phyloP scores from a whole-genome alignment of 2,797 vertebrate species.

The Gadopsis bispinosus region DNA sequence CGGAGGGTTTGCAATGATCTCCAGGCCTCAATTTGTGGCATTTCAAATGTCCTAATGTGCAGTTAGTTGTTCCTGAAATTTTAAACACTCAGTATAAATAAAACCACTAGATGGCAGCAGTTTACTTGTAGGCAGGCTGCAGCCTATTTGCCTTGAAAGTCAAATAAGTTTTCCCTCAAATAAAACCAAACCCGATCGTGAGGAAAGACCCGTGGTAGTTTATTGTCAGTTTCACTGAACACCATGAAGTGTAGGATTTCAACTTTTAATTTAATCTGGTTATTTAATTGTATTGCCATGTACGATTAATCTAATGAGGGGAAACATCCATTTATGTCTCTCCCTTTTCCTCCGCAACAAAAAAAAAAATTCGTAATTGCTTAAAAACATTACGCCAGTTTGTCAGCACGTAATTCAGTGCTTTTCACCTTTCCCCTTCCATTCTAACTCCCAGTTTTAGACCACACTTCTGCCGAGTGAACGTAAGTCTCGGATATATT shows the following conservation, averaged over 20 bases:
- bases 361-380: not conserved
- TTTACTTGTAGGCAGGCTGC: not conserved
- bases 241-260: not conserved
- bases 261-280: not conserved
- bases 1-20: not conserved
- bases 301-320: not conserved
- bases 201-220: not conserved
- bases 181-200: not conserved
- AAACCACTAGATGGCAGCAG: conserved; percentile 69
- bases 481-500: too few species aligned
- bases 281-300: not conserved
- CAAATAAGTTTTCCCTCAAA: not conserved
- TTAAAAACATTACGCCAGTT: not conserved
- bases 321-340: not conserved
- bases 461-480: not conserved
- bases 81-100: not conserved
- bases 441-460: not conserved
- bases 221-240: too few species aligned
- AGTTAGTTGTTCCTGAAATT: not conserved
- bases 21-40: not conserved
- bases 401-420: not conserved
- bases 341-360: not conserved
- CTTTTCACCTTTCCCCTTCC: not conserved
- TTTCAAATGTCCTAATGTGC: not conserved
- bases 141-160: not conserved